phyloP scores from a whole-genome alignment of 1,140 invertebrate genomes.

The Thaumetopoea pityocampa region DNA sequence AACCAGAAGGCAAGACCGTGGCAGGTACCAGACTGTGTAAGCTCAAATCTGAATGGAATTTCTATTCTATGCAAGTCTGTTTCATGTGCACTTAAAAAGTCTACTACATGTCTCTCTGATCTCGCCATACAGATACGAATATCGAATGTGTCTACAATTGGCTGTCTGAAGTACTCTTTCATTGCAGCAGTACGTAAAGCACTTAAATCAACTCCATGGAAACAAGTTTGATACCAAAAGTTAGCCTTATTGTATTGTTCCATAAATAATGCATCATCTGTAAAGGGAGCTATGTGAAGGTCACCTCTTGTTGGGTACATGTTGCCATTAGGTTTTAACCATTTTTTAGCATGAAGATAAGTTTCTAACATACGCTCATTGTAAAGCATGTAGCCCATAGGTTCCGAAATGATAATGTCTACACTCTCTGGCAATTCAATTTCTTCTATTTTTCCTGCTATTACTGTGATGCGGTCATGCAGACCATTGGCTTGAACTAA shows the following conservation, averaged over 20 bases:
- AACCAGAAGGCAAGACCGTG: slow-evolving; percentile 99
- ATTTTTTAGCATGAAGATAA: slow-evolving; percentile 98
- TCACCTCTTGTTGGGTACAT: slow-evolving; percentile 99
- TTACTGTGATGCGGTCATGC: slow-evolving; percentile 90
- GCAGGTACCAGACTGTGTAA: slow-evolving; percentile 94
- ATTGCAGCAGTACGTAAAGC: slow-evolving; percentile 90
- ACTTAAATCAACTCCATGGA: slow-evolving; percentile 98
- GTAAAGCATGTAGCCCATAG: slow-evolving; percentile 99
- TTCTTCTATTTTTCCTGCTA: slow-evolving; percentile 99
- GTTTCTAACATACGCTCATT: slow-evolving; percentile 99
- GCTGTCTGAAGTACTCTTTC: slow-evolving; percentile 98
- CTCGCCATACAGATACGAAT: slow-evolving; percentile 98
- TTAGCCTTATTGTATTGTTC: slow-evolving; percentile 99
- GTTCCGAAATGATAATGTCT: slow-evolving; percentile 98
- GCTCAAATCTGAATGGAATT: slow-evolving; percentile 95
- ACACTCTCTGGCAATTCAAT: slow-evolving; percentile 96
- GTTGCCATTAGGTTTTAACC: slow-evolving; percentile 92
- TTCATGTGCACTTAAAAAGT: slow-evolving; percentile 96
- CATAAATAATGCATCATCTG: slow-evolving; percentile 97
- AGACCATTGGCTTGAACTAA: slow-evolving; percentile 94
- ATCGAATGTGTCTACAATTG: slow-evolving; percentile 99
- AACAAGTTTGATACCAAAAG: slow-evolving; percentile 99
- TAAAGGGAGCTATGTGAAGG: slow-evolving; percentile 98
- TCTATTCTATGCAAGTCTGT: slow-evolving; percentile 96
- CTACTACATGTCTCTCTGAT: slow-evolving; percentile 95